These are phyloP conservation scores for Pseudorectes ferrugineus DNA, from an alignment of 2,113 vertebrate species.

Conservation along the genomic window DNA sequence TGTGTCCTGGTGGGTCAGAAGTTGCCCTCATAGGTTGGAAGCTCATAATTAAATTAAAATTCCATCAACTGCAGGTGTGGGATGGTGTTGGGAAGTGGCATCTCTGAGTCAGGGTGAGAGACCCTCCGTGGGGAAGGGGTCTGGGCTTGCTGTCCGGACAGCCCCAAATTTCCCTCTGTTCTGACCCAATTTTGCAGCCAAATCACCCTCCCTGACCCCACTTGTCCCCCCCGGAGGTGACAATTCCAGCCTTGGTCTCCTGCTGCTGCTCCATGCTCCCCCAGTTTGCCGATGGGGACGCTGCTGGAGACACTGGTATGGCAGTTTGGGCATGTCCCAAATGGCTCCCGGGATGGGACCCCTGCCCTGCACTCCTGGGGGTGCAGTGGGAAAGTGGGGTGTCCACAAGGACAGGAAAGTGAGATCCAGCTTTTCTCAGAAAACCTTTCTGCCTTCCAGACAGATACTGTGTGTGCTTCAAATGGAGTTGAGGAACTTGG, in stretches of 20 bases:
- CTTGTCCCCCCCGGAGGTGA: neutral
- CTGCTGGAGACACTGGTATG: neutral
- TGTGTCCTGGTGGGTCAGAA: neutral
- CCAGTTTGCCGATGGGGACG: accelerated
- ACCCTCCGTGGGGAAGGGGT: accelerated
- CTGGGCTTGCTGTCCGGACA: neutral
- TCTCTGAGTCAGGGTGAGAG: neutral
- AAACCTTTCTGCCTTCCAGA: neutral
- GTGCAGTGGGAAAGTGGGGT: neutral
- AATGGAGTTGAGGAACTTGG: neutral
- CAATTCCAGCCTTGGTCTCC: neutral
- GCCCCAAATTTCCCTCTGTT: neutral
- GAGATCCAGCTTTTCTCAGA: accelerated
- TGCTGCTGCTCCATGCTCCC: accelerated
- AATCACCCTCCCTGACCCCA: accelerated
- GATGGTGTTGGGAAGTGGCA: neutral
- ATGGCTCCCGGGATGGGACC: accelerated
- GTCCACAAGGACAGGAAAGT: neutral
- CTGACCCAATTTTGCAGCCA: neutral
- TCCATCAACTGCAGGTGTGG: neutral
- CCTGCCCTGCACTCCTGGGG: neutral
- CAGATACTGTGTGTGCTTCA: accelerated
- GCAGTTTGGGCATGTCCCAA: neutral
- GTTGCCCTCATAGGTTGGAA: neutral
- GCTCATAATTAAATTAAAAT: neutral